Base-by-base conservation (phyloP, 2,113 vertebrate genomes). In the Tupaia chinensis region DNA sequence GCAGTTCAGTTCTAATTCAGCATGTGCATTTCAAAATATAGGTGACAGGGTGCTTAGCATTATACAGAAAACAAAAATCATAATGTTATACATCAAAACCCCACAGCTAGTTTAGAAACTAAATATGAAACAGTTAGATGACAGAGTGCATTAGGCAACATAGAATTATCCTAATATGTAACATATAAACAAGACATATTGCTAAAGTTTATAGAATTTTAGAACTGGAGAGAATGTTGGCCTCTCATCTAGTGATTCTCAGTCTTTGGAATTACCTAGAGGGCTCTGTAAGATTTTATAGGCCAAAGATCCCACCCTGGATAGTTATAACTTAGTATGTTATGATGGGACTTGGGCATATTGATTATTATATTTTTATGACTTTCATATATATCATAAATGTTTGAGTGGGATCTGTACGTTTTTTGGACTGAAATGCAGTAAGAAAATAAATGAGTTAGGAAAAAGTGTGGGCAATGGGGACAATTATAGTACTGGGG, bases 381-480 rank as follows among this genome's bases (percentile, higher is more conserved):
- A 93, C 84, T 83, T 34, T 81, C n/a, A 81, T 60, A 73, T 17
- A 19, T 20, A 87, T 2, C 27, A 29, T 63, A 53, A 89, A 79
- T 5, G 73, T 91, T 76, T 89, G 25, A 19, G 4, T 92, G 76
- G 20, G 3, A 61, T 83, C 29, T 92, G 0, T 90, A 1, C 32
- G 11, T 94, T 94, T 90, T 89, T 34, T 68, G 83, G 22, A 69
- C 17, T 94, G 87, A 94, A 87, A 84, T 84, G 68, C n/a, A 95
- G 1, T 93, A 77, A 53, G 27, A 80, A 93, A 93, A 81, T n/a
- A 95, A 88, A 32, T 82, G 16, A 95, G n/a, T 79, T 87, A 63
- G 66, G 58, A 34, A 65, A 69, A 53, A 79, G 10, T 56, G 25
- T 85, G 23, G 0, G 17, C 76, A 11, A 85, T 73, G 91, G 58